Conservation (phyloP, 2,797 vertebrate species). For the Loriculus beryllinus region DNA sequence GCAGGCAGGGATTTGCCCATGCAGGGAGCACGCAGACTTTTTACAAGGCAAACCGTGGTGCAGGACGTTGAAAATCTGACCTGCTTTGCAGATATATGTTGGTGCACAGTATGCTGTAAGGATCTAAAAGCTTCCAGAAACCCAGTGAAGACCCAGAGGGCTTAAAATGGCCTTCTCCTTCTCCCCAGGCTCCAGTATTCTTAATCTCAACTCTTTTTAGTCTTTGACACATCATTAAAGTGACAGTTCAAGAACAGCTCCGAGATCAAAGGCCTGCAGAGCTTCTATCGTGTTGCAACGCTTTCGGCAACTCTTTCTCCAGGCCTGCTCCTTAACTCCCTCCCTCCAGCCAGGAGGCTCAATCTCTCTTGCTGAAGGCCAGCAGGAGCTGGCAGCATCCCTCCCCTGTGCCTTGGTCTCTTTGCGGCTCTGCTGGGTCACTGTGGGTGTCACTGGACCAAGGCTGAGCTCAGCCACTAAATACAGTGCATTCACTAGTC, state of each 20-base stretch:
- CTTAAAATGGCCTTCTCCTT: slow-evolving; percentile 53
- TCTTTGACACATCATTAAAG: slow-evolving; percentile 67
- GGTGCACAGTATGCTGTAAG: not conserved
- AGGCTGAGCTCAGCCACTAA: not conserved
- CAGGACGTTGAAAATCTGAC: not conserved
- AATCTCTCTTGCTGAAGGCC: not conserved
- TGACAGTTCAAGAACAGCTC: slow-evolving; percentile 65
- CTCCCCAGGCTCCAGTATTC: slow-evolving; percentile 65
- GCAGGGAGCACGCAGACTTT: not conserved
- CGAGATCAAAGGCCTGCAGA: slow-evolving; percentile 54
- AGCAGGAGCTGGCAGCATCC: not conserved
- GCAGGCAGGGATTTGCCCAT: slow-evolving; percentile 14
- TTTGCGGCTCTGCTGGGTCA: not conserved
- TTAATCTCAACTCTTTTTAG: slow-evolving; percentile 58
- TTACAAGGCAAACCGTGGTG: not conserved
- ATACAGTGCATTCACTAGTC: accelerated
- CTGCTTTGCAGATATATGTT: not conserved
- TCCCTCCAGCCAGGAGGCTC: slow-evolving; percentile 1
- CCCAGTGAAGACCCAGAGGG: slow-evolving; percentile 29
- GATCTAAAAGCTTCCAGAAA: slow-evolving; percentile 56
- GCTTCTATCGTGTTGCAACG: slow-evolving; percentile 46
- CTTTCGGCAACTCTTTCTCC: slow-evolving; percentile 41
- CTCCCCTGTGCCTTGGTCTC: not conserved
- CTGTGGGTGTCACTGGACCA: accelerated
- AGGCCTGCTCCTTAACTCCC: not conserved